Evolutionary conservation across 2,113 vertebrate species (phyloP).

Genomic region (Brachyhypopomus occidentalis): DNA sequence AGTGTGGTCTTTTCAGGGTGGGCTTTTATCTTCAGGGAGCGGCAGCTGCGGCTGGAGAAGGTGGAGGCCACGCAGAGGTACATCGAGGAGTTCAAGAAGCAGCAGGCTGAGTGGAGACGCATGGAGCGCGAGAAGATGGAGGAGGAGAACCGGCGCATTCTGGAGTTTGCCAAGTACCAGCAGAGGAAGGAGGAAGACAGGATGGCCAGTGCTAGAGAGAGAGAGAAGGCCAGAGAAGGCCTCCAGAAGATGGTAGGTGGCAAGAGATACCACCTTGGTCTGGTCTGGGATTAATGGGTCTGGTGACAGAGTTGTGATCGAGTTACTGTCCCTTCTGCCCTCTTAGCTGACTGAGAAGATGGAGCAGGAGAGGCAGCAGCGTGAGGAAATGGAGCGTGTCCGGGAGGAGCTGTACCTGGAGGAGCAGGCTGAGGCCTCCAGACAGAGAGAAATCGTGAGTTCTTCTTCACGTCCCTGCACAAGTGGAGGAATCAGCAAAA

Average conservation of each 20-base stretch:
- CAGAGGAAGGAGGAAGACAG: conserved; percentile 75
- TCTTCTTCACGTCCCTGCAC: neutral
- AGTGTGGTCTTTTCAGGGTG: neutral
- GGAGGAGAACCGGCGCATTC: conserved; percentile 86
- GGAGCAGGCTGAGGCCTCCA: conserved; percentile 77
- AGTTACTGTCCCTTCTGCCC: conserved; percentile 23
- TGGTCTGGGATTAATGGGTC: neutral
- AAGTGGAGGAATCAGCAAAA: neutral
- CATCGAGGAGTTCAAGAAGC: conserved; percentile 85
- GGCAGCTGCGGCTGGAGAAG: conserved; percentile 84
- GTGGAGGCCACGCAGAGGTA: conserved; percentile 77
- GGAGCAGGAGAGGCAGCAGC: conserved; percentile 72
- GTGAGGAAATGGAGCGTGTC: conserved; percentile 82
- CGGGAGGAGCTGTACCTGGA: conserved; percentile 83
- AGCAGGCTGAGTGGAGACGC: conserved; percentile 80
- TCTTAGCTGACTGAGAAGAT: conserved; percentile 79
- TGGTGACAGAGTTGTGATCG: neutral
- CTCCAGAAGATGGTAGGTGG: conserved; percentile 77
- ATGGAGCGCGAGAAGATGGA: conserved; percentile 86
- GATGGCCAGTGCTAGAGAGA: conserved; percentile 76
- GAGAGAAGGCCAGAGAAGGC: conserved; percentile 78
- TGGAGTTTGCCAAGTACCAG: conserved; percentile 79
- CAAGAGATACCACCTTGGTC: neutral
- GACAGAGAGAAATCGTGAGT: conserved; percentile 80
- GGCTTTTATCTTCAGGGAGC: conserved; percentile 75